phyloP scores from a whole-genome alignment of 2,113 vertebrate species.

The Myanophis thanlyinensis region DNA sequence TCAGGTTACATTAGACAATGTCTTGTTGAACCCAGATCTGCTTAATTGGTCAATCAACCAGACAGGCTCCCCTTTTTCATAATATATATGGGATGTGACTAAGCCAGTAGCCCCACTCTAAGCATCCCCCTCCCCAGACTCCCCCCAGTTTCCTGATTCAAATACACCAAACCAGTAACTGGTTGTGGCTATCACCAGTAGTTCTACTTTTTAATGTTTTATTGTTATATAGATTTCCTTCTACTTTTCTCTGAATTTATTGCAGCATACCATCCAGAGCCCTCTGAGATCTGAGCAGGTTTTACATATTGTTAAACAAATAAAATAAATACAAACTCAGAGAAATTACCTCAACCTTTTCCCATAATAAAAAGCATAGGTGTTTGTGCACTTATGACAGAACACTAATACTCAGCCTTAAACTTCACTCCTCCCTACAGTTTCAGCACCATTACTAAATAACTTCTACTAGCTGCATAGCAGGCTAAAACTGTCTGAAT shows the following conservation, averaged over 20 bases:
- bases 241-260: background rate
- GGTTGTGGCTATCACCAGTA: background rate
- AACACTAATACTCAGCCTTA: background rate
- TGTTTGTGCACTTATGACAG: background rate
- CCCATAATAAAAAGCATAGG: slow-evolving; percentile 26
- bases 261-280: background rate
- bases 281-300: background rate
- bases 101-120: background rate
- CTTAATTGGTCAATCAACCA: background rate
- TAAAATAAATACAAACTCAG: slow-evolving; percentile 22
- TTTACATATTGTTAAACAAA: background rate
- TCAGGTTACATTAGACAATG: background rate
- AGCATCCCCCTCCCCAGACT: background rate
- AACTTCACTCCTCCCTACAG: background rate
- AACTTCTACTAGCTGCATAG: background rate
- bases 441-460: background rate
- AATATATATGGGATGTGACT: background rate
- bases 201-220: background rate
- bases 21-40: background rate
- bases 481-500: too few species aligned
- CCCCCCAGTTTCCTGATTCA: background rate
- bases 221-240: background rate
- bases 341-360: slow-evolving; percentile 26
- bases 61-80: background rate
- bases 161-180: background rate